phyloP scores from a whole-genome alignment of 2,113 vertebrate species.

The Sphaerodactylus townsendi region DNA sequence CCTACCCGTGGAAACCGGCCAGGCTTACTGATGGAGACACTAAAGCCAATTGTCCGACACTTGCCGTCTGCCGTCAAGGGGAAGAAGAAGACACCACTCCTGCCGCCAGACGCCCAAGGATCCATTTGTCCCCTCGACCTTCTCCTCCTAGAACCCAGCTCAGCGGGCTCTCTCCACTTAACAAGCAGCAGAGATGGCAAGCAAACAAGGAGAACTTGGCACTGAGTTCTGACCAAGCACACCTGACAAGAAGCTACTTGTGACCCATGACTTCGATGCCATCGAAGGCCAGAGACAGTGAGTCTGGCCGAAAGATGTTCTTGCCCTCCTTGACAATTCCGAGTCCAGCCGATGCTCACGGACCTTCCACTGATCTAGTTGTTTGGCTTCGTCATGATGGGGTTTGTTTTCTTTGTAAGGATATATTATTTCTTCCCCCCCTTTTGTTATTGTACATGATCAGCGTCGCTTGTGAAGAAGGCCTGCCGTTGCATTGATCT shows the following conservation, averaged over 20 bases:
- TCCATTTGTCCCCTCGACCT: slow-evolving; percentile 19
- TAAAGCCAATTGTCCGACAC: slow-evolving; percentile 27
- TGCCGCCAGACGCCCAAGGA: slow-evolving; percentile 52
- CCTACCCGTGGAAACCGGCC: slow-evolving; percentile 97
- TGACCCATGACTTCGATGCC: not conserved
- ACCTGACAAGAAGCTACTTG: slow-evolving; percentile 8
- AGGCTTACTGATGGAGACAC: slow-evolving; percentile 84
- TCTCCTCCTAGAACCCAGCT: slow-evolving; percentile 1
- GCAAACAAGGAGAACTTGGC: slow-evolving; percentile 16
- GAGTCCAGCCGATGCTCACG: slow-evolving; percentile 3
- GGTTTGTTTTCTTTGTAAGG: slow-evolving; percentile 31
- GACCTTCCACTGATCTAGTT: slow-evolving; percentile 50
- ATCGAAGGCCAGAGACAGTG: slow-evolving; percentile 42
- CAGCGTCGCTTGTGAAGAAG: slow-evolving; percentile 56
- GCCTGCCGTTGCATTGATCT: slow-evolving; percentile 35
- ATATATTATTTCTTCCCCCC: slow-evolving; percentile 1
- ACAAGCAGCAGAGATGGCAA: slow-evolving; percentile 19
- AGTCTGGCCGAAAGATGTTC: slow-evolving; percentile 21
- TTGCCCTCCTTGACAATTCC: slow-evolving; percentile 29
- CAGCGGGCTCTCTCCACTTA: not conserved
- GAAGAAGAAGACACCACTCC: slow-evolving; percentile 5
- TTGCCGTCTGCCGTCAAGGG: slow-evolving; percentile 30
- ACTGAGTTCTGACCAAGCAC: not conserved
- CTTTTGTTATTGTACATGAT: slow-evolving; percentile 56
- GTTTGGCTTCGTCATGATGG: slow-evolving; percentile 39